Conservation (phyloP, 2,113 vertebrate species). For the Istiophorus platypterus region DNA sequence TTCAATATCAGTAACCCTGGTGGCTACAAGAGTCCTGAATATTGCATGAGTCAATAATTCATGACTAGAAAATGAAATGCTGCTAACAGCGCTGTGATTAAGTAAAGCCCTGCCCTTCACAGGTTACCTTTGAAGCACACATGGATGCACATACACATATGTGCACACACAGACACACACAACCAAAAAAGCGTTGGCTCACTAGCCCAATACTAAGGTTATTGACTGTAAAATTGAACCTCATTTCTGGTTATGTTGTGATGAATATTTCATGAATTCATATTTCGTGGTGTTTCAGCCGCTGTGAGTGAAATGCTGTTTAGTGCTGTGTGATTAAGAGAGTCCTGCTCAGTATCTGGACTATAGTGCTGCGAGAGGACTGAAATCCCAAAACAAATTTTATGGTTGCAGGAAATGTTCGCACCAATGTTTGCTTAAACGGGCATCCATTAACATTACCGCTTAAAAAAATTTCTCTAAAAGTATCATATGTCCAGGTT, state of each 20-base stretch:
- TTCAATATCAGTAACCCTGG: constrained; percentile 30
- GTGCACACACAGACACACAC: neutral
- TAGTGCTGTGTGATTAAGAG: constrained; percentile 46
- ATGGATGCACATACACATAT: neutral
- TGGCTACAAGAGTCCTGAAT: constrained; percentile 6
- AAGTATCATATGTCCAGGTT: neutral
- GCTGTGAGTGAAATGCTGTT: constrained; percentile 55
- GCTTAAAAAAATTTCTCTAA: constrained; percentile 4
- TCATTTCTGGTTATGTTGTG: constrained; percentile 57
- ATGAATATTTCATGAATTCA: constrained; percentile 76
- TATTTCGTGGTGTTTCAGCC: constrained; percentile 58
- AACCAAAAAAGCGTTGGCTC: constrained; percentile 27
- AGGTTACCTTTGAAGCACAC: constrained; percentile 28
- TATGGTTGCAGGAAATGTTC: constrained; percentile 6
- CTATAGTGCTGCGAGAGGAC: constrained; percentile 9
- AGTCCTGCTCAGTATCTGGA: constrained; percentile 34
- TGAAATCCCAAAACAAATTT: constrained; percentile 18
- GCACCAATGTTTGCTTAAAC: neutral
- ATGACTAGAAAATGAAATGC: constrained; percentile 65
- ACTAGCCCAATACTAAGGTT: constrained; percentile 36
- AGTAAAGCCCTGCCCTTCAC: constrained; percentile 48
- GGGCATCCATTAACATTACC: neutral
- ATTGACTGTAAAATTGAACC: constrained; percentile 62
- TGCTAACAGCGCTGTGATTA: constrained; percentile 55
- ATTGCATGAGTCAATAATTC: constrained; percentile 70